phyloP scores from a whole-genome alignment of 2,888 invertebrate species.

The Epistrophe grossulariae region DNA sequence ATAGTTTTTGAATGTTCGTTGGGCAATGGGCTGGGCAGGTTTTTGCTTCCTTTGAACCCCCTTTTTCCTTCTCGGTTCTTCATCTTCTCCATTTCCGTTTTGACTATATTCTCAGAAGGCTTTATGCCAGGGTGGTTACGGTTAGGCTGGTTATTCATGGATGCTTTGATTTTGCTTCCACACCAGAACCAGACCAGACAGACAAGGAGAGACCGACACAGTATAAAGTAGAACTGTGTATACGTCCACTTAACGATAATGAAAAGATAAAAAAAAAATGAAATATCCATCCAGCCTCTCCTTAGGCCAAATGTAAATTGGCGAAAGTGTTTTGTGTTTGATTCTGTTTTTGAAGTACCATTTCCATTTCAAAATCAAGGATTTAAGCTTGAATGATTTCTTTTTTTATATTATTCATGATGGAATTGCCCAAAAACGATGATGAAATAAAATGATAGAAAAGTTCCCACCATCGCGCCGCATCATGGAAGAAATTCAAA shows the following conservation, averaged over 20 bases:
- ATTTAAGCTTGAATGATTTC: constrained; percentile 29
- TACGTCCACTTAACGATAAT: constrained; percentile 28
- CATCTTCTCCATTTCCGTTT: neutral
- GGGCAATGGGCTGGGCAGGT: neutral
- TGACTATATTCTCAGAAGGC: constrained; percentile 14
- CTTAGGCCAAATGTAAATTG: constrained; percentile 30
- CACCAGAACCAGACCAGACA: neutral
- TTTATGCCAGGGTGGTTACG: neutral
- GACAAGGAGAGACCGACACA: neutral
- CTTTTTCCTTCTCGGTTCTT: neutral
- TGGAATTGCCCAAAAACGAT: constrained; percentile 37
- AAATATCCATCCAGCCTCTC: constrained; percentile 9
- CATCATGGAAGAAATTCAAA: neutral
- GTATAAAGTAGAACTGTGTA: neutral
- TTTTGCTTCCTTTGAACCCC: neutral
- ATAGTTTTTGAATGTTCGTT: constrained; percentile 38
- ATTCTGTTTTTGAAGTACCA: constrained; percentile 32
- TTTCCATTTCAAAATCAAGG: constrained; percentile 28
- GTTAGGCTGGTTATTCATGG: constrained; percentile 27
- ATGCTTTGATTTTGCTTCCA: constrained; percentile 11
- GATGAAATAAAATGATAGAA: constrained; percentile 20
- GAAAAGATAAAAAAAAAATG: constrained; percentile 12
- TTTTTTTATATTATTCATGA: constrained; percentile 35
- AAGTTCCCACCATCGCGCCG: neutral
- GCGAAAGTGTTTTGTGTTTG: constrained; percentile 47